Evolutionary conservation across 2,888 invertebrate species (phyloP), one percentile per base, ranked within the genome.

Genomic region (Dynastes grantii): DNA sequence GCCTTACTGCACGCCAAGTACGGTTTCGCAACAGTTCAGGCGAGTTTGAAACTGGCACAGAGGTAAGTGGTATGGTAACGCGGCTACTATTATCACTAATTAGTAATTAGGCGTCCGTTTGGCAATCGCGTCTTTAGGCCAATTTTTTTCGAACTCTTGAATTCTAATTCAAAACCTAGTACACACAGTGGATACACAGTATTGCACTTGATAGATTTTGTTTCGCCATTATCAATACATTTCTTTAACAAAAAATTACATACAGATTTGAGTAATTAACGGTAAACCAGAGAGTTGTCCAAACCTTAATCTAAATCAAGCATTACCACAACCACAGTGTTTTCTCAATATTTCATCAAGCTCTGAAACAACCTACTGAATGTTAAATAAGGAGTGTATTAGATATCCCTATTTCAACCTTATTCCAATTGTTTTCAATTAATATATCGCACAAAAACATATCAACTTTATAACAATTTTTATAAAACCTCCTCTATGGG

Each of bases 1-100:
- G 92, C 93, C 0, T 90, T 90, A 73, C 89, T 90, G 63, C 91
- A 92, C 81, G 91, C 94, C 22, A 90, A 90, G 82, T 93, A 92
- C 82, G 95, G 94, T 0, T 94, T 93, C 85, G 94, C 94, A 0
- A 91, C 93, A 0, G 89, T 94, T 0, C 92, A 94, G 85, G 93
- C 94, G 0, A 91, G 93, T 2, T 88, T 90, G 32, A 91, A 90
- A 84, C 89, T 95, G 53, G 91, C 89, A 83, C 90, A 86, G 84
- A 84, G 91, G 94, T 94, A 84, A 79, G 77, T 27, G 45, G 73
- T 16, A 61, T 61, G 45, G 61, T 22, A 75, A 75, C 45, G 22
- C n/a, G 32, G 71, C 49, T 55, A 16, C 55, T 67, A 67, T 58
- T 58, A 67, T 67, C 40, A 45, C 3, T 68, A 51, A 68, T 68